Evolutionary conservation across 1,140 invertebrate genomes (phyloP), one percentile per base, ranked within the genome.

Genomic region (Zophobas morio): DNA sequence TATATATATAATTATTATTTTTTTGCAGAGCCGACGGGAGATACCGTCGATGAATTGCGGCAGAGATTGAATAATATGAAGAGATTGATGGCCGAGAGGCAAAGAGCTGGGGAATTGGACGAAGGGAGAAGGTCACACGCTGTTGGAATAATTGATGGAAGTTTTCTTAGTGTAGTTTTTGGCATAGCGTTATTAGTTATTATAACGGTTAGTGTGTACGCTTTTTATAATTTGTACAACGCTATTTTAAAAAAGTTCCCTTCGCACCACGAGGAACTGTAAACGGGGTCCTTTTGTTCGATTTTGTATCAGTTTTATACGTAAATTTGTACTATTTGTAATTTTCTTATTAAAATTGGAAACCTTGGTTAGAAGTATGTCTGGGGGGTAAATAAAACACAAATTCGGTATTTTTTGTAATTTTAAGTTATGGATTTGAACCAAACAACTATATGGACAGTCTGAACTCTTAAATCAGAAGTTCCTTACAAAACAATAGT

Each of bases 201-300:
- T 51, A 82, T 95, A 0, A 91, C 91, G 77, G 94, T 95, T 57
- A 94, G 93, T 53, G 88, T 92, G 1, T 95, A 95, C 81, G 94
- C 94, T 0, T 96, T 95, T 84, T 94, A 95, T 80, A 95, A 94
- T 86, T 87, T 96, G 0, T 95, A 95, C 82, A 88, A 91, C 79
- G 94, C 94, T 3, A 93, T 95, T 42, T 84, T 94, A 0, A 95
- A 95, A 85, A 94, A 94, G 84, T 94, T 95, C 82, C 92, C 93
- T 0, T 90, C 92, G 0, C 89, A 88, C 47, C 94, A 95, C 83
- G 93, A 92, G 4, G 94, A 95, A 86, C 85, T 94, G 75, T 95
- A 91, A 91, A 70, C 47, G 49, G 20, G 20, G 20, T 20, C 20
- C 20, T 20, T 20, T 20, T 20, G 20, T 20, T 20, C 20, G 20